Evolutionary conservation across 1,140 invertebrate species (phyloP), one percentile per base, ranked within the genome.

Genomic region (Drosophila mauritiana): DNA sequence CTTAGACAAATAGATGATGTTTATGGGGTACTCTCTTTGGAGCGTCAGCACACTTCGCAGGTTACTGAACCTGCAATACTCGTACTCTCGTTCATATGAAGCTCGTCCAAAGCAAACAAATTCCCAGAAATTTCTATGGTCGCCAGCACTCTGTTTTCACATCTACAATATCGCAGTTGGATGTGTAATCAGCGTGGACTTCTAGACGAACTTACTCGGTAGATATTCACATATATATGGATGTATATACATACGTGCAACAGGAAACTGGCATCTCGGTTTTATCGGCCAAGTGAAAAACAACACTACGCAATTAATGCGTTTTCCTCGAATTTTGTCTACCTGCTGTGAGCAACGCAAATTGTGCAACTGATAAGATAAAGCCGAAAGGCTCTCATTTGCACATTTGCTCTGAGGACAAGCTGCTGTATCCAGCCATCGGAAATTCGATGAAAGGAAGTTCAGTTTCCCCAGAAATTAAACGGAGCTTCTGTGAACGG

Each of bases 61-160:
- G 68, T 72, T 72, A 57, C 51, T 70, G 68, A 72, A 72, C 68
- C 65, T 70, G 42, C 51, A 55, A 25, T 22, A 25, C 15, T 11
- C n/a, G 4, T 20, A 55, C 12, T 42, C 22, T 43, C 10, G 17
- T 45, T 25, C 45, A 15, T 25, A 67, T 17, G 34, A 27, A 42
- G 43, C 31, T 48, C 31, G 31, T 4, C 25, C 46, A 68, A 63
- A 69, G 48, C 42, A 69, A 69, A 70, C 20, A 39, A 15, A 72
- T 72, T 72, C 68, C 43, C 43, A 49, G 64, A 70, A 70, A 57
- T 70, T 57, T 70, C 52, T 57, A 70, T 57, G 46, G 55, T 42
- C 55, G 10, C 36, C 15, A 39, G 40, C 37, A 49, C 42, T 70
- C 51, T 0, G n/a, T 36, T 70, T 56, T 36, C 43, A 36, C 40